Evolutionary conservation across 1,140 invertebrate species (phyloP).

Genomic region (Alviniconcha marisindica): DNA sequence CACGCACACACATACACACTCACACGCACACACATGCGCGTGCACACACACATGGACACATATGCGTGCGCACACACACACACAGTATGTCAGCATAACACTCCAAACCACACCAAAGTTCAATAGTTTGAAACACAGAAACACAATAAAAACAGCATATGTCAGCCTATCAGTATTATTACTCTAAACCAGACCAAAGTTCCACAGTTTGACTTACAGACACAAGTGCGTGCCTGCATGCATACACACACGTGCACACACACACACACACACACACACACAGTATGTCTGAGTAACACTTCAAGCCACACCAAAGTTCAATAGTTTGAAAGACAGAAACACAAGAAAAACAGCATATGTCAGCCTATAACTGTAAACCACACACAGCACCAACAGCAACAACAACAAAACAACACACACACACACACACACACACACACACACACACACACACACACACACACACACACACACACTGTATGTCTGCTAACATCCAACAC

Average conservation of each 20-base stretch:
- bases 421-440: neutral
- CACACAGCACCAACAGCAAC: neutral
- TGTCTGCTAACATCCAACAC: no score
- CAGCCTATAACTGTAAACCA: neutral
- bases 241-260: neutral
- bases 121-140: no score
- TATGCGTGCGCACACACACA: neutral
- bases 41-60: conserved; percentile 29
- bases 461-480: neutral
- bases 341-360: neutral
- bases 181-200: neutral
- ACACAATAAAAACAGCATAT: no score
- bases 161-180: neutral
- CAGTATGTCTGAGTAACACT: neutral
- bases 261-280: conserved; percentile 13
- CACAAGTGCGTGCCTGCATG: neutral
- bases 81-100: neutral
- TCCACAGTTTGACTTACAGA: neutral
- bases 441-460: neutral
- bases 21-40: conserved; percentile 22
- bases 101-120: neutral
- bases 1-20: neutral
- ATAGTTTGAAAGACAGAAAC: no score
- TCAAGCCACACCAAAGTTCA: neutral
- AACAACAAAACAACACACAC: no score